Percentiles rank a stretch among this genome's conserved stretches.
These are phyloP conservation scores for Andrena haemorrhoa DNA, from an alignment of 2,888 invertebrate genomes.

Conservation along the genomic window DNA sequence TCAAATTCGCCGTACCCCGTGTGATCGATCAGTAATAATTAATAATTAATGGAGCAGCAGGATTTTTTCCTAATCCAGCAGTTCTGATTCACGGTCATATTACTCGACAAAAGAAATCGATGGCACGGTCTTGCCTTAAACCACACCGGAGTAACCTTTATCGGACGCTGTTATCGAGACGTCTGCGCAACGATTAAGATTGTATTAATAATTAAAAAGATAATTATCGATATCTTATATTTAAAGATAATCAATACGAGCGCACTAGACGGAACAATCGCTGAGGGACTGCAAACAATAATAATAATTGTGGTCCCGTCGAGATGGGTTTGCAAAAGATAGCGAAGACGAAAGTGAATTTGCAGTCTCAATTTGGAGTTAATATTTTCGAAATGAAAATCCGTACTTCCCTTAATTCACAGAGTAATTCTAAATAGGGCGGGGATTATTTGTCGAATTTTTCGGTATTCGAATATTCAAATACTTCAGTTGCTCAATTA, in stretches of 20 bases:
- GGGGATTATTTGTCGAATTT: no score
- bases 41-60: slow-evolving; percentile 15
- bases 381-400: no score
- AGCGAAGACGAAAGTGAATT: no score
- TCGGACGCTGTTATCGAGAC: slow-evolving; percentile 41
- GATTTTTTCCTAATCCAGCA: slow-evolving; percentile 11
- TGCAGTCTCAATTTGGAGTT: no score
- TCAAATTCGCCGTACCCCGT: slow-evolving; percentile 42
- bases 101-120: slow-evolving; percentile 32
- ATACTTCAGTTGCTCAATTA: no score
- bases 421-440: no score
- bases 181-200: slow-evolving; percentile 28
- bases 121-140: slow-evolving; percentile 7
- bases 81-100: slow-evolving; percentile 19
- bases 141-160: slow-evolving; percentile 26
- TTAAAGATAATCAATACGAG: slow-evolving; percentile 18
- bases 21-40: slow-evolving; percentile 42
- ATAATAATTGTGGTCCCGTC: slow-evolving; percentile 13
- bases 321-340: background rate
- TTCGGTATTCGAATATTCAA: no score
- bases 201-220: slow-evolving; percentile 62
- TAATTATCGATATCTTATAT: slow-evolving; percentile 42
- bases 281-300: slow-evolving; percentile 43
- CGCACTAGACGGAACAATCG: background rate
- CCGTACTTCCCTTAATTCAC: background rate